Evolutionary conservation across 1,140 invertebrate species (phyloP), one percentile per base, ranked within the genome.

Genomic region (Leptopilina clavipes): DNA sequence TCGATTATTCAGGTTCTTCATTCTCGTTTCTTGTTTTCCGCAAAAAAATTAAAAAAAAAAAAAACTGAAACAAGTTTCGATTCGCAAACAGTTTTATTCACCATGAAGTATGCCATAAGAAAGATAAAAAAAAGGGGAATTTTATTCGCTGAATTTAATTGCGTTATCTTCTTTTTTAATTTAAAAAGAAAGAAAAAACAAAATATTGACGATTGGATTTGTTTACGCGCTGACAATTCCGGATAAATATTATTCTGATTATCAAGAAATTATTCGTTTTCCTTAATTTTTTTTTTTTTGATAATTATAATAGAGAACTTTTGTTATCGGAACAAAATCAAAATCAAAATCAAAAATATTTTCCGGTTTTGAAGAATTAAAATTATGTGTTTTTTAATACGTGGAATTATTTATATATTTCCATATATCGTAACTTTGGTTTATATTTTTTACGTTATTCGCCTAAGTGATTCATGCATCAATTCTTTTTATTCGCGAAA

Each of bases 71-170:
- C 59, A 10, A 65, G 22, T 65, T 65, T 65, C 59, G 59, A 31
- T 65, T 14, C 12, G 22, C 59, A 65, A 65, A 65, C 59, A 65
- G 12, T 65, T 22, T 37, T 65, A 65, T 31, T 65, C 22, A 65
- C 22, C 12, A 25, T 8, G 22, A 65, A 65, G 59, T 5, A 25
- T 52, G 14, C n/a, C 48, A 31, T 31, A n/a, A 31, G 6, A 31
- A 65, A 31, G 37, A 40, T 31, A 5, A 40, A 40, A 40, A 40
- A 40, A 9, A 40, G 7, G 7, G 37, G 37, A 65, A 65, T 11
- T 65, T n/a, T 19, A 65, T 65, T 25, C 19, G 22, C 12, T 65
- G 59, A 37, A 22, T 65, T 40, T 37, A 31, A 65, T 65, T 31
- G 25, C 59, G 59, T 65, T 65, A 31, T 65, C 22, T 54, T 54